Evolutionary conservation across 2,797 vertebrate genomes (phyloP).

Genomic region (Heterohyrax brucei): DNA sequence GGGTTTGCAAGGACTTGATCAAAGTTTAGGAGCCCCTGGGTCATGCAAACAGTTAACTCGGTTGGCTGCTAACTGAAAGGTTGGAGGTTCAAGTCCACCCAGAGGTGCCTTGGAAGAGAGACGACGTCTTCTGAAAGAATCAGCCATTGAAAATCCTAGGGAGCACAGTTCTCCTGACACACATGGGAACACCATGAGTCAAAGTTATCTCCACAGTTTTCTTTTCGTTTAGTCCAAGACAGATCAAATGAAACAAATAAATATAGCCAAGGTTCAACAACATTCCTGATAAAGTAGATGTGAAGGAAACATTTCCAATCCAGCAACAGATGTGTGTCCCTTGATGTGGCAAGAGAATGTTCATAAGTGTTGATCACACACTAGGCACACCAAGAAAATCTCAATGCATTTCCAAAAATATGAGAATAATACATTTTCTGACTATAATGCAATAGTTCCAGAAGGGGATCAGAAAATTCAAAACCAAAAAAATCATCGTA

Average conservation of each 20-base stretch:
- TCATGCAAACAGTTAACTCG: no score
- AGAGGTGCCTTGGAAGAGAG: neutral
- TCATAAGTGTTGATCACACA: neutral
- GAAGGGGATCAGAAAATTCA: neutral
- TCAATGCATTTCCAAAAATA: neutral
- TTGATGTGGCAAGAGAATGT: rapidly evolving
- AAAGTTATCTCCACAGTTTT: neutral
- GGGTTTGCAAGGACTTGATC: neutral
- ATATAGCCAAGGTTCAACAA: neutral
- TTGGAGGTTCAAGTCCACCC: no score
- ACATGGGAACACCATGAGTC: neutral
- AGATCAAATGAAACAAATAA: neutral
- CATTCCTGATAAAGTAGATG: no score
- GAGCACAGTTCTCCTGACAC: neutral
- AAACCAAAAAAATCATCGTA: neutral
- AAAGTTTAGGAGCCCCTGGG: neutral
- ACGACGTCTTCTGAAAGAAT: neutral
- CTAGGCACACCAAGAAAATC: neutral
- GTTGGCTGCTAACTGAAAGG: no score
- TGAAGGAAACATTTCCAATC: neutral
- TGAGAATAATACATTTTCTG: neutral
- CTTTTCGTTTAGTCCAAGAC: neutral
- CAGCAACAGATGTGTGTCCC: rapidly evolving
- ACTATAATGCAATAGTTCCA: neutral
- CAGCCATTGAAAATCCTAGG: neutral